These are phyloP conservation scores for Shinisaurus crocodilurus DNA, from an alignment of 2,113 vertebrate species.

Conservation along the genomic window DNA sequence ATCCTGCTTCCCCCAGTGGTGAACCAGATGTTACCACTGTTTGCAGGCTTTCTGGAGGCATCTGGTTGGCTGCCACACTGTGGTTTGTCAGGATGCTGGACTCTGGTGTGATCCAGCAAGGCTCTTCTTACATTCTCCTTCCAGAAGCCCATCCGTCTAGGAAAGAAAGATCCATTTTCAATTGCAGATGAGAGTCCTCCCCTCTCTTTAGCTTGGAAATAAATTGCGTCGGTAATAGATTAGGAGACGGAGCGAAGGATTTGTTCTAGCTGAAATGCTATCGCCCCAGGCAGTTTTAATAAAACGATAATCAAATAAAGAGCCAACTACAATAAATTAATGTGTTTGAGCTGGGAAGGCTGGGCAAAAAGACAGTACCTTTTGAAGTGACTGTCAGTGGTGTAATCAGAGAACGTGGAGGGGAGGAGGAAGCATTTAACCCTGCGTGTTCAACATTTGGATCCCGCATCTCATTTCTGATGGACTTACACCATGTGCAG, in stretches of 20 bases:
- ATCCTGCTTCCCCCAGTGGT: no score
- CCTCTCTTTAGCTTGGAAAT: not conserved
- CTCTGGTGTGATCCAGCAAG: not conserved
- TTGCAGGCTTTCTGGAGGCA: not conserved
- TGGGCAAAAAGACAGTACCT: slow-evolving; percentile 16
- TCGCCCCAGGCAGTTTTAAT: slow-evolving; percentile 67
- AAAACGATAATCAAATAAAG: slow-evolving; percentile 72
- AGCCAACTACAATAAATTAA: slow-evolving; percentile 60
- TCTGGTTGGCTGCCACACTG: not conserved
- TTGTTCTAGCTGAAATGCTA: slow-evolving; percentile 48
- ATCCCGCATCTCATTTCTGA: slow-evolving; percentile 51
- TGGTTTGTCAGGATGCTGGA: not conserved
- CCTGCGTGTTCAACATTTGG: slow-evolving; percentile 64
- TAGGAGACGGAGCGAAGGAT: slow-evolving; percentile 39
- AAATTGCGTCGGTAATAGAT: slow-evolving; percentile 37
- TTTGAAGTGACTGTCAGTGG: slow-evolving; percentile 23
- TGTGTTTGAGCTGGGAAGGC: slow-evolving; percentile 45
- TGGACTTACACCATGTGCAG: slow-evolving; percentile 60
- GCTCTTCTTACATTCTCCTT: not conserved
- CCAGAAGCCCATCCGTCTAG: not conserved
- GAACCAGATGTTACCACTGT: not conserved
- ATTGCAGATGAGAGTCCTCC: not conserved
- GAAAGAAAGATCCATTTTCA: accelerated
- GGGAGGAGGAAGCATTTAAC: slow-evolving; percentile 60
- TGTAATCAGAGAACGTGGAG: slow-evolving; percentile 28